Evolutionary conservation across 2,113 vertebrate genomes (phyloP), one percentile per base, ranked within the genome.

Genomic region (Oceanodroma tethys): DNA sequence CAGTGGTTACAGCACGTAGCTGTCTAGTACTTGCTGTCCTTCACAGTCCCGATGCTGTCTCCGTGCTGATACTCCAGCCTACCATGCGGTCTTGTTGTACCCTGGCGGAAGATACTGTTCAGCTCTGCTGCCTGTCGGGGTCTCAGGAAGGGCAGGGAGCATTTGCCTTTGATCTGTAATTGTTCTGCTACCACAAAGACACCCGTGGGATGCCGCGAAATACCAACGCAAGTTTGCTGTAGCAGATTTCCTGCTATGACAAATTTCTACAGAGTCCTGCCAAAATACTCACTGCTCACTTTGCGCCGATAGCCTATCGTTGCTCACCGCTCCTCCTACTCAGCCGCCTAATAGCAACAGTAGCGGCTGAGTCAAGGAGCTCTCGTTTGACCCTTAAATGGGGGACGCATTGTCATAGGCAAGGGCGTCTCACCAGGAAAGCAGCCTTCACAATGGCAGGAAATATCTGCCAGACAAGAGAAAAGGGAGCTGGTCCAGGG

Each of bases 21-120:
- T 90, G 34, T 22, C 10, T 42, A 14, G 26, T 59, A 3, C 40
- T 21, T 16, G 27, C n/a, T 87, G 89, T 67, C 34, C 60, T 42
- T 75, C 26, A 8, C 68, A 17, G 4, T n/a, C 42, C 72, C 3
- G 1, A 3, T 22, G 50, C n/a, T 47, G 47, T 21, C 26, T 40
- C 50, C 0, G 0, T 26, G 30, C 45, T 55, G 59, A 38, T 30
- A 30, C 26, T 60, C 68, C 73, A 43, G 0, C 38, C 42, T 59
- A 5, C 68, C 42, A 2, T 4, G 2, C 0, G 0, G 11, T 25
- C 48, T 48, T 11, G 0, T 48, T n/a, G 2, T 7, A 30, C 20
- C 38, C 42, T 1, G 13, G 25, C 11, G 38, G 16, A 23, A 76
- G 58, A 20, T 3, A 14, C 27, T 68, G 20, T 60, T 65, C 34